Evolutionary conservation across 2,113 vertebrate species (phyloP), one percentile per base, ranked within the genome.

Genomic region (human (Homo sapiens)): DNA sequence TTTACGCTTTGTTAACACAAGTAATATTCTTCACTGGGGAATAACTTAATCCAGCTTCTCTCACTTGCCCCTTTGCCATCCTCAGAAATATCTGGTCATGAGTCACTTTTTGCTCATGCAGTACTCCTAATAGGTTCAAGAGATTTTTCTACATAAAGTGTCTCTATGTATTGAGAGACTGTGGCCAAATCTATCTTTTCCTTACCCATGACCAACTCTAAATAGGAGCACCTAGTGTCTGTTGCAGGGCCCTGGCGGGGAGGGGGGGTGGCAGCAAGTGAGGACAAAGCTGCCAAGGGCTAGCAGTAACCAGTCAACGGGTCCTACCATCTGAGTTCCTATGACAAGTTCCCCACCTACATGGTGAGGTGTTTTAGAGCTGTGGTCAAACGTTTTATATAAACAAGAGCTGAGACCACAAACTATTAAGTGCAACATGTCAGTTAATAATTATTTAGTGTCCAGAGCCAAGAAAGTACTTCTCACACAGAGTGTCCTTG

Each of bases 331-430:
- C 32, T 55, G 2, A 55, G 18, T 57, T 92, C 84, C 64, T 38
- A 78, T 27, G 59, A 43, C 43, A 57, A 70, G 32, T 50, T 40
- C 50, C 45, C n/a, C 8, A 12, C 35, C 57, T 35, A 17, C 40
- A 73, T 35, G 43, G 78, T 75, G 68, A 90, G 68, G 96, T 90
- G 94, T 73, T 70, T 79, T 22, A 83, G 50, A 96, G 52, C 75
- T 66, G 13, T 3, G 8, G 79, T 92, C 85, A 78, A 73, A n/a
- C 25, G 22, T 68, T 88, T 83, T 59, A 43, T 55, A 57, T 68
- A 94, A 89, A 92, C 82, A 79, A 50, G 22, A 72, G 57, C 57
- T 86, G 73, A 76, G 94, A 48, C 73, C 72, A 52, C 89, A 59
- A 59, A 48, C 73, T 75, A 38, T 59, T 50, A 92, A 64, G 84